These are phyloP conservation scores for Limulus polyphemus DNA, from an alignment of 2,888 invertebrate species.

Conservation along the genomic window DNA sequence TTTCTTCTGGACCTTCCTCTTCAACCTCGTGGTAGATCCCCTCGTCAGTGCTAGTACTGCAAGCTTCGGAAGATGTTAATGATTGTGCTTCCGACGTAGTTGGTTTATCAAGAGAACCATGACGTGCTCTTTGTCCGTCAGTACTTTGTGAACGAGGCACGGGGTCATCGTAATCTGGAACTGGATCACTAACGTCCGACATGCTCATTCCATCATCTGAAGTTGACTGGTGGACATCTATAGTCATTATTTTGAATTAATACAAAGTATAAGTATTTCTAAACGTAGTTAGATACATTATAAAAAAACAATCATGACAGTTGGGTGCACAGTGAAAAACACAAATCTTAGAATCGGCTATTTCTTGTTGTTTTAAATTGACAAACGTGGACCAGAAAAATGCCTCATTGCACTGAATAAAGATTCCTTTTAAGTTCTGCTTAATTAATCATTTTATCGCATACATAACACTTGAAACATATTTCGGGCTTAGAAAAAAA, in stretches of 20 bases:
- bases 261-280: too few relatives aligned
- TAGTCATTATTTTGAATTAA: slow-evolving; percentile 20
- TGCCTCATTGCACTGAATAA: too few relatives aligned
- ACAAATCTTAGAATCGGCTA: too few relatives aligned
- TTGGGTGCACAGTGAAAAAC: too few relatives aligned
- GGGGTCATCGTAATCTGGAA: slow-evolving; percentile 60
- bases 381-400: too few relatives aligned
- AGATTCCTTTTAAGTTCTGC: too few relatives aligned
- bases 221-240: slow-evolving; percentile 26
- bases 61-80: slow-evolving; percentile 11
- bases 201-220: slow-evolving; percentile 26
- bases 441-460: too few relatives aligned
- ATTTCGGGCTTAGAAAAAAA: too few relatives aligned
- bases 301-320: too few relatives aligned
- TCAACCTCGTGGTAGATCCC: slow-evolving; percentile 23
- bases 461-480: too few relatives aligned
- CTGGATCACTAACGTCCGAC: slow-evolving; percentile 26
- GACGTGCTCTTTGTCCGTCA: neutral
- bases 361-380: too few relatives aligned
- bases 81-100: neutral
- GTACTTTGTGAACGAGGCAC: neutral
- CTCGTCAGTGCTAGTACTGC: slow-evolving; percentile 20
- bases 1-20: slow-evolving; percentile 8
- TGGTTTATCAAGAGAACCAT: neutral
- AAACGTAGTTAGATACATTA: too few relatives aligned